A percentile compares a stretch with the other conserved stretches of the same genome.
Conservation (phyloP, 2,797 vertebrate genomes). For the Alauda arvensis region DNA sequence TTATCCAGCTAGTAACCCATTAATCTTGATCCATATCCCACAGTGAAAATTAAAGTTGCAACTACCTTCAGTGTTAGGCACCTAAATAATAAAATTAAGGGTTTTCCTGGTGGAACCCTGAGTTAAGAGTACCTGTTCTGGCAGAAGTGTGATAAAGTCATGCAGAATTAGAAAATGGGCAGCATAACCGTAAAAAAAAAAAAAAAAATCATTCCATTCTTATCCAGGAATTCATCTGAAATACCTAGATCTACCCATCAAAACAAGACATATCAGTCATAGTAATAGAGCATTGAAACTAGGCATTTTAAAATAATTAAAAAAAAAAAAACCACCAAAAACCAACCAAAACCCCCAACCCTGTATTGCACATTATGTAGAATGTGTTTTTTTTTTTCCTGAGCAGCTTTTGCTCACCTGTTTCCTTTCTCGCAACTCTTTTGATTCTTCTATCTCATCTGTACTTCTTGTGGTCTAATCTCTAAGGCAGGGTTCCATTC, state of each 20-base stretch:
- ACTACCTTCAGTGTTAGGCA: neutral
- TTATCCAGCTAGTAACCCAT: neutral
- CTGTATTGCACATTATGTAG: rapidly evolving
- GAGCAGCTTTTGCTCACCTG: neutral
- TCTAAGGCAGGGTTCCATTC: neutral
- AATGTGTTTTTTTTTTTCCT: rapidly evolving
- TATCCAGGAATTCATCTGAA: neutral
- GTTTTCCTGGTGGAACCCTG: neutral
- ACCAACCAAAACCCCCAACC: rapidly evolving
- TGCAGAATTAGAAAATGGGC: neutral
- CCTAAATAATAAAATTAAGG: neutral
- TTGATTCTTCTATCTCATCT: neutral
- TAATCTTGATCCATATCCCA: neutral
- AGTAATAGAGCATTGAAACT: neutral
- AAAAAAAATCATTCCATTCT: rapidly evolving
- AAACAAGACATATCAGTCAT: neutral
- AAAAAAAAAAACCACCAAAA: neutral
- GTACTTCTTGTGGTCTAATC: neutral
- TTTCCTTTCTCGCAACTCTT: neutral
- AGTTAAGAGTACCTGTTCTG: neutral
- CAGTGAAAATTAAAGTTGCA: neutral
- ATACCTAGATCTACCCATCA: neutral
- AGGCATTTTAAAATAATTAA: neutral
- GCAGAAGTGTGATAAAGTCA: neutral
- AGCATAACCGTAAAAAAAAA: neutral